Evolutionary conservation across 2,113 vertebrate species (phyloP).

Genomic region (Thunnus maccoyii): DNA sequence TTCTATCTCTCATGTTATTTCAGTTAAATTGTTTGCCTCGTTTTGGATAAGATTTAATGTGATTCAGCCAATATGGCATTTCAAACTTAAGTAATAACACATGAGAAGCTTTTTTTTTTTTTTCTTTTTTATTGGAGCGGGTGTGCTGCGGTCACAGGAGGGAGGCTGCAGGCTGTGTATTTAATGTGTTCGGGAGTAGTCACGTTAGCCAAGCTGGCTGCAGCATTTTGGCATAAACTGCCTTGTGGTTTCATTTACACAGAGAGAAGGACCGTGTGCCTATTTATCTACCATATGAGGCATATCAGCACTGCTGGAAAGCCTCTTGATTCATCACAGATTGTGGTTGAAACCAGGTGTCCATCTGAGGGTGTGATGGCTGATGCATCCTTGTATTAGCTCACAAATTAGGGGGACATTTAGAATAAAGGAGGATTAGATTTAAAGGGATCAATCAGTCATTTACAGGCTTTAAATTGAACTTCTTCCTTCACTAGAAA

Average conservation of each 20-base stretch:
- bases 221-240: constrained; percentile 16
- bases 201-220: constrained; percentile 22
- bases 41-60: constrained; percentile 1
- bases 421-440: neutral
- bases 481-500: neutral
- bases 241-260: constrained; percentile 55
- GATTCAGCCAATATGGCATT: constrained; percentile 21
- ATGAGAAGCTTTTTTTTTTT: constrained; percentile 35
- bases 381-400: constrained; percentile 4
- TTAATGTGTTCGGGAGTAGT: constrained; percentile 46
- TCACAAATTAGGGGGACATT: neutral
- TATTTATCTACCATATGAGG: constrained; percentile 30
- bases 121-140: neutral
- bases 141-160: constrained; percentile 46
- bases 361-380: neutral
- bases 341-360: constrained; percentile 41
- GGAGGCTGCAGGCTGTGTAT: constrained; percentile 40
- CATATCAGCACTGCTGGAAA: constrained; percentile 25
- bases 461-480: neutral
- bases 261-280: constrained; percentile 15
- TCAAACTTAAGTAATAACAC: constrained; percentile 44
- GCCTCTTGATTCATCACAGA: constrained; percentile 9
- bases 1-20: constrained; percentile 8
- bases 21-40: neutral
- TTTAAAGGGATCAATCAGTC: neutral